Evolutionary conservation across 2,797 vertebrate genomes (phyloP), one percentile per base, ranked within the genome.

Genomic region (Nannoperca australis): DNA sequence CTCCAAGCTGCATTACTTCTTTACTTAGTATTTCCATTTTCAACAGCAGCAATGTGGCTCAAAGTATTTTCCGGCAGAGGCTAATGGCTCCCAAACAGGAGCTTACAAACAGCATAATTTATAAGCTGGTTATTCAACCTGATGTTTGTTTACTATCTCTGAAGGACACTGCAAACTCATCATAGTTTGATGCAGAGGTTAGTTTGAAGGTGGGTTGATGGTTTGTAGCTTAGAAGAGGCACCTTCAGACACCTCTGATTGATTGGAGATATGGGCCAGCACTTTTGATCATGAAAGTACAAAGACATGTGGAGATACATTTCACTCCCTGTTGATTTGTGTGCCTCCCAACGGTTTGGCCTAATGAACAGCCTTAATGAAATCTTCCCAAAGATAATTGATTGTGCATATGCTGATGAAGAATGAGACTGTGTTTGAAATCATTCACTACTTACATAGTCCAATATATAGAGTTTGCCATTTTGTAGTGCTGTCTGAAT

Each of bases 41-140:
- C 27, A 69, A 51, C 45, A 68, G 70, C 69, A 75, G 59, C 66
- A 77, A 75, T 78, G 74, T 72, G 74, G 69, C 58, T 88, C 30
- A 60, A 54, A 60, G 73, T 73, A 58, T 84, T 82, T 73, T 76
- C 49, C 77, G 71, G 78, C n/a, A 63, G 74, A 79, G 50, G 54
- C 50, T 60, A 75, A 81, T 44, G 38, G 38, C 58, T 76, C 17
- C 11, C 32, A 71, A 32, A 55, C 51, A 53, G 50, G 6, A 45
- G 42, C 62, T 81, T 54, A 53, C 32, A 54, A 67, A 73, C 73
- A 70, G 60, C 73, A 70, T 70, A 45, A 70, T 74, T n/a, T 69
- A 56, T 47, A 66, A 64, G 36, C 75, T 61, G 42, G 36, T 82
- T 62, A 77, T 76, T 70, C 51, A 71, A n/a, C 45, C 55, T 56